phyloP scores from a whole-genome alignment of 1,140 invertebrate genomes.

The Cotesia glomerata region DNA sequence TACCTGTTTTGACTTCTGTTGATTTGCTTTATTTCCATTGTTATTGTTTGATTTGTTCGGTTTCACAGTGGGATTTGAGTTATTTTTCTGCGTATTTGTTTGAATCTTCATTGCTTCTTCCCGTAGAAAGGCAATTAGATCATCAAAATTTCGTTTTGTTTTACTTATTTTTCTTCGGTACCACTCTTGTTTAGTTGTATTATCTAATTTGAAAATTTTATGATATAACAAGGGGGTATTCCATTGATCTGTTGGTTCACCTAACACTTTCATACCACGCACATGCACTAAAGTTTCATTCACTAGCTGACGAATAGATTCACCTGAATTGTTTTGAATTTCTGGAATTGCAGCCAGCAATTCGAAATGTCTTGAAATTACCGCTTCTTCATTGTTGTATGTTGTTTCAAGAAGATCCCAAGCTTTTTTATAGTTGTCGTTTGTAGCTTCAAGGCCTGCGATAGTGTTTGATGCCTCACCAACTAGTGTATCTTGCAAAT shows the following conservation, averaged over 20 bases:
- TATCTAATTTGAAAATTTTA: neutral
- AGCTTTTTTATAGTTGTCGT: slow-evolving; percentile 5
- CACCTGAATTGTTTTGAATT: neutral
- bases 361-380: neutral
- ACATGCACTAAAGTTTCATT: neutral
- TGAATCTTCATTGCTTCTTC: slow-evolving; percentile 1
- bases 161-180: neutral
- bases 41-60: neutral
- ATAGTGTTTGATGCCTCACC: slow-evolving; percentile 4
- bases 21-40: neutral
- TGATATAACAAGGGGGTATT: neutral
- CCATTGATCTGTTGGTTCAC: slow-evolving; percentile 2
- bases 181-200: slow-evolving; percentile 1
- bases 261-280: neutral
- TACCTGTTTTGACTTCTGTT: neutral
- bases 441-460: neutral
- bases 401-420: neutral
- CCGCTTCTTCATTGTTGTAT: neutral
- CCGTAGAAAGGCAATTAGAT: neutral
- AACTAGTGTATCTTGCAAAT: neutral
- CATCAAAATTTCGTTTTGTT: neutral
- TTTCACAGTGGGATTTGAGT: neutral
- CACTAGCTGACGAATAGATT: neutral
- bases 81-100: neutral
- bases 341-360: neutral